Evolutionary conservation across 1,140 invertebrate genomes (phyloP).

Genomic region (Phortica variegata): DNA sequence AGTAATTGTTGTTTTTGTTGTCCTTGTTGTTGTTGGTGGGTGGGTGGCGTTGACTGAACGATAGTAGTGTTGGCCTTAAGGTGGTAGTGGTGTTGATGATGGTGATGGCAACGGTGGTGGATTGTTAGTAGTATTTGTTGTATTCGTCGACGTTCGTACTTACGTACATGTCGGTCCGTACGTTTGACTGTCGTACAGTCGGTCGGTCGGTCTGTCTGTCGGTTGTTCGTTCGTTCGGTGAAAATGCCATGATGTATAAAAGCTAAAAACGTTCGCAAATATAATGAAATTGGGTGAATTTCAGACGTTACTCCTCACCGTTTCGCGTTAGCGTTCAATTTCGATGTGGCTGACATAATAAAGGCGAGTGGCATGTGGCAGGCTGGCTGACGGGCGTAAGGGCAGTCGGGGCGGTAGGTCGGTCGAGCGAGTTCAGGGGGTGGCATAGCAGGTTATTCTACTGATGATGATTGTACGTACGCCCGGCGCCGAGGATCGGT

Average conservation of each 20-base stretch:
- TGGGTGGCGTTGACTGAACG: slow-evolving; percentile 8
- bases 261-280: slow-evolving; percentile 55
- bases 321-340: slow-evolving; percentile 1
- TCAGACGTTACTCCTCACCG: too few species aligned
- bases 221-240: slow-evolving; percentile 29
- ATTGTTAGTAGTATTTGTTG: background rate
- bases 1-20: slow-evolving; percentile 20
- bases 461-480: slow-evolving; percentile 17
- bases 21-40: slow-evolving; percentile 8
- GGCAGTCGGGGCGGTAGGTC: too few species aligned
- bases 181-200: background rate
- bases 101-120: background rate
- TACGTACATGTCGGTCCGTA: too few species aligned
- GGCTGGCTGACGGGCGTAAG: too few species aligned
- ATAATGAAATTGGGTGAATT: slow-evolving; percentile 55
- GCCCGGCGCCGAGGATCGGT: slow-evolving; percentile 1
- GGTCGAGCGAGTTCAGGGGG: slow-evolving; percentile 22
- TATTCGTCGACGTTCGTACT: too few species aligned
- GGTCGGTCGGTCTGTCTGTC: slow-evolving; percentile 14
- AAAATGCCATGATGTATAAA: slow-evolving; percentile 55
- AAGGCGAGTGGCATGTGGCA: too few species aligned
- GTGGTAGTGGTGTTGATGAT: background rate
- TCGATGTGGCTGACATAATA: slow-evolving; percentile 36
- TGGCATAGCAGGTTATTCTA: slow-evolving; percentile 6
- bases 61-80: background rate